Conservation (phyloP, 2,797 vertebrate species). For the Eospalax fontanierii region DNA sequence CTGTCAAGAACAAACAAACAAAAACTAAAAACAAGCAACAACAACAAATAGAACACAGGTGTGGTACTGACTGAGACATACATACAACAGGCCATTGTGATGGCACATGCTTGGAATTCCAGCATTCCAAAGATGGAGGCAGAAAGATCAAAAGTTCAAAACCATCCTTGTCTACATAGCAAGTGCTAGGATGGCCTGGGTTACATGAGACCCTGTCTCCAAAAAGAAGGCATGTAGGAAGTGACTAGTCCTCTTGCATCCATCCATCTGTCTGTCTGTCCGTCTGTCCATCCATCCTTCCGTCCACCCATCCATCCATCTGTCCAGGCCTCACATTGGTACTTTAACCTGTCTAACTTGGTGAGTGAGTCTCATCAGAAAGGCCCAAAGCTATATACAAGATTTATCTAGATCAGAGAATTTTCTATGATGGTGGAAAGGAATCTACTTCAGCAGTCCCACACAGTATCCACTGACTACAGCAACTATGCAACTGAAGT, state of each 20-base stretch:
- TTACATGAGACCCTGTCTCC: neutral
- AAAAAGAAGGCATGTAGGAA: too few relatives aligned
- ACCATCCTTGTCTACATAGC: neutral
- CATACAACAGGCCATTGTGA: neutral
- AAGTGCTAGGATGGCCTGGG: neutral
- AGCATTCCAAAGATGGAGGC: neutral
- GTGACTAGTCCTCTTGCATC: too few relatives aligned
- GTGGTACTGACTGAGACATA: neutral
- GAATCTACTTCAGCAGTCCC: neutral
- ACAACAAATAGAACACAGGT: neutral
- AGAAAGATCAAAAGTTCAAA: neutral
- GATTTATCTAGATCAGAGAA: constrained; percentile 23
- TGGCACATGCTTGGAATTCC: neutral
- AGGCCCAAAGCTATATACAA: constrained; percentile 5
- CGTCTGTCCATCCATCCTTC: too few relatives aligned
- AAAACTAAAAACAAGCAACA: neutral
- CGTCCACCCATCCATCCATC: too few relatives aligned
- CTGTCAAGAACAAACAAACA: neutral
- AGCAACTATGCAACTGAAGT: neutral
- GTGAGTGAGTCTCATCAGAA: neutral
- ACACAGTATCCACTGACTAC: neutral
- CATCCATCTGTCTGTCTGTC: too few relatives aligned
- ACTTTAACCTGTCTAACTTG: constrained; percentile 28
- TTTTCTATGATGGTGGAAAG: neutral
- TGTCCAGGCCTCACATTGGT: neutral